Conservation (phyloP, 2,888 invertebrate species). For the Andrena dorsata region DNA sequence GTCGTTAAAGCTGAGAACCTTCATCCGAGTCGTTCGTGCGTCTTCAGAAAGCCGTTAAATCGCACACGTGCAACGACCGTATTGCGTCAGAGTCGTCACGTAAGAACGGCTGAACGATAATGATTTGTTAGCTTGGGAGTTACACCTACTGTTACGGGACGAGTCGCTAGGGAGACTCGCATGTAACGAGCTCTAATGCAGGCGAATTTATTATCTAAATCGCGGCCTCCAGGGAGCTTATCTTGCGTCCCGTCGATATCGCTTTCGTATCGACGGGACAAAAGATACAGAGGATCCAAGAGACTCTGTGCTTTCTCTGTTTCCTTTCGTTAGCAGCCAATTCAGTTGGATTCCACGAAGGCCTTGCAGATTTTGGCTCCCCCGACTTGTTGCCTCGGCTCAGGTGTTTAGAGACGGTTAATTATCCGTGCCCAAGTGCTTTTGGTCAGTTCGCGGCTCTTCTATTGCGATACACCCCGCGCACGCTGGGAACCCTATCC, state of each 20-base stretch:
- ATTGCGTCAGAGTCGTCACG: constrained; percentile 53
- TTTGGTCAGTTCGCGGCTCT: constrained; percentile 18
- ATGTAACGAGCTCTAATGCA: not conserved
- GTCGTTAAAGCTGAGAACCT: not conserved
- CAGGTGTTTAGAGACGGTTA: constrained; percentile 45
- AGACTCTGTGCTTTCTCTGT: too few species aligned
- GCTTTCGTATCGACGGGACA: too few species aligned
- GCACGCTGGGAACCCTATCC: constrained; percentile 44
- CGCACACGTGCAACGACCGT: constrained; percentile 42
- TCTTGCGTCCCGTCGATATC: too few species aligned
- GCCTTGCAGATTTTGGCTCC: not conserved
- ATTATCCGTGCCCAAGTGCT: constrained; percentile 45
- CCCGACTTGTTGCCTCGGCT: not conserved
- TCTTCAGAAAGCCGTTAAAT: constrained; percentile 44
- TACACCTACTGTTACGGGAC: constrained; percentile 32
- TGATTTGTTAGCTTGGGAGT: constrained; percentile 51
- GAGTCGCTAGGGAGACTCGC: not conserved
- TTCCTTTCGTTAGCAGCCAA: too few species aligned
- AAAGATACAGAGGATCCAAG: too few species aligned
- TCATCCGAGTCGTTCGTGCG: not conserved
- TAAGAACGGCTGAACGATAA: constrained; percentile 61
- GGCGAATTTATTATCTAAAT: too few species aligned
- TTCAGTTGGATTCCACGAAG: not conserved
- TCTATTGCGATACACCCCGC: constrained; percentile 37
- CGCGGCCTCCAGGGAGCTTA: too few species aligned